A percentile compares a stretch with the other conserved stretches of the same genome.
Evolutionary conservation across 2,797 vertebrate genomes (phyloP).

Genomic region (Argya squamiceps): DNA sequence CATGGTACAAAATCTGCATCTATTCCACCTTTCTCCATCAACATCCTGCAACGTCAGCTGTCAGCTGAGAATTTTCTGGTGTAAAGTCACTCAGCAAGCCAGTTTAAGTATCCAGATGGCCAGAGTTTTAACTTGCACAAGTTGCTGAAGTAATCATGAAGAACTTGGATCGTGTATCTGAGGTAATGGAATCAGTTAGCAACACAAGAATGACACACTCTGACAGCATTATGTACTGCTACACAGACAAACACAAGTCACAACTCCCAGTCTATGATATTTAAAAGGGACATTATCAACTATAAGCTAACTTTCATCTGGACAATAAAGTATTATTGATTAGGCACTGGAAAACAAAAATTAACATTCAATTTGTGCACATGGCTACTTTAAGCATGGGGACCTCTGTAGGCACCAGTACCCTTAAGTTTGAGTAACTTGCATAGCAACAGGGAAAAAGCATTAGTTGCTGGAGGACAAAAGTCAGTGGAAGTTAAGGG

Average conservation of each 20-base stretch:
- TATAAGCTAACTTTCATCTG: background rate
- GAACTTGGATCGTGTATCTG: background rate
- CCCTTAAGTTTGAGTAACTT: background rate
- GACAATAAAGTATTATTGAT: background rate
- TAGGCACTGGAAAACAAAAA: background rate
- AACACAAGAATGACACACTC: background rate
- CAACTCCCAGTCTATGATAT: background rate
- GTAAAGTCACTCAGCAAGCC: background rate
- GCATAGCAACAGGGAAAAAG: background rate
- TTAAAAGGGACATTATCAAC: slow-evolving; percentile 49
- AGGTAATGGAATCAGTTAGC: background rate
- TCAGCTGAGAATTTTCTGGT: background rate
- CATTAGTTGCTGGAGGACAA: background rate
- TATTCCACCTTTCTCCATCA: background rate
- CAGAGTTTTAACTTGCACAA: background rate
- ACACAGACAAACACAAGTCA: background rate
- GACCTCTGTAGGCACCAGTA: background rate
- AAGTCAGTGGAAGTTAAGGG: background rate
- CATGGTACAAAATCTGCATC: background rate
- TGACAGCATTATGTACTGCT: background rate
- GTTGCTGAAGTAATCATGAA: background rate
- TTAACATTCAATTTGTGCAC: background rate
- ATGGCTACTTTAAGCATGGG: background rate
- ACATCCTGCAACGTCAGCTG: background rate
- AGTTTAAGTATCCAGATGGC: slow-evolving; percentile 44